phyloP scores from a whole-genome alignment of 2,888 invertebrate species.

The Gasteruption jaculator region DNA sequence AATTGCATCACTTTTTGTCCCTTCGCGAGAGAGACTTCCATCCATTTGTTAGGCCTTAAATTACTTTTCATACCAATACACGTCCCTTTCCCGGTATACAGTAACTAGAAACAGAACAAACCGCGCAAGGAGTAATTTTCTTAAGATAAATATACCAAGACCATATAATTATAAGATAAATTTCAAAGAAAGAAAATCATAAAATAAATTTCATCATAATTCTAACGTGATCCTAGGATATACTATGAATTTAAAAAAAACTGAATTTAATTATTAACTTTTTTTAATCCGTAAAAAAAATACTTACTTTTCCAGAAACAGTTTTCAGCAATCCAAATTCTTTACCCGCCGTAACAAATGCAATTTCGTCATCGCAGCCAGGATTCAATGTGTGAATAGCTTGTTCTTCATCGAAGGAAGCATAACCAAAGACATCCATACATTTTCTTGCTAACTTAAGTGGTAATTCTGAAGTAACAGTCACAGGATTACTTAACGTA shows the following conservation, averaged over 20 bases:
- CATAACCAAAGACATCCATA: slow-evolving; percentile 70
- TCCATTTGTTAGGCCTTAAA: slow-evolving; percentile 60
- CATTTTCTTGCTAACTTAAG: slow-evolving; percentile 76
- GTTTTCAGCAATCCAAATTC: slow-evolving; percentile 86
- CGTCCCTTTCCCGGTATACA: slow-evolving; percentile 83
- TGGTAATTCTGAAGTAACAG: slow-evolving; percentile 59
- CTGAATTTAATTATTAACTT: slow-evolving; percentile 4
- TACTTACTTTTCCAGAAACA: slow-evolving; percentile 72
- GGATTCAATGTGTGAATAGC: slow-evolving; percentile 51
- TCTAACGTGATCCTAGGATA: too few relatives aligned
- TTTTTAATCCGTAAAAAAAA: not conserved
- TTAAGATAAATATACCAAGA: too few relatives aligned
- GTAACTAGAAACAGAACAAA: slow-evolving; percentile 62
- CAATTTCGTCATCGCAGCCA: slow-evolving; percentile 73
- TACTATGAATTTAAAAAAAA: too few relatives aligned
- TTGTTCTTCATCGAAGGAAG: slow-evolving; percentile 67
- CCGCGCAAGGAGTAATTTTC: too few relatives aligned
- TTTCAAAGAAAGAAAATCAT: too few relatives aligned
- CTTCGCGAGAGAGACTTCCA: slow-evolving; percentile 66
- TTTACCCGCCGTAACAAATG: slow-evolving; percentile 77
- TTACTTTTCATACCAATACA: slow-evolving; percentile 78
- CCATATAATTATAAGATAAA: too few relatives aligned
- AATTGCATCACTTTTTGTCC: slow-evolving; percentile 71
- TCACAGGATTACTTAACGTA: slow-evolving; percentile 58
- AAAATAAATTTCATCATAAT: too few relatives aligned